Conservation (phyloP, 2,888 invertebrate species). For the Tinea pellionella region DNA sequence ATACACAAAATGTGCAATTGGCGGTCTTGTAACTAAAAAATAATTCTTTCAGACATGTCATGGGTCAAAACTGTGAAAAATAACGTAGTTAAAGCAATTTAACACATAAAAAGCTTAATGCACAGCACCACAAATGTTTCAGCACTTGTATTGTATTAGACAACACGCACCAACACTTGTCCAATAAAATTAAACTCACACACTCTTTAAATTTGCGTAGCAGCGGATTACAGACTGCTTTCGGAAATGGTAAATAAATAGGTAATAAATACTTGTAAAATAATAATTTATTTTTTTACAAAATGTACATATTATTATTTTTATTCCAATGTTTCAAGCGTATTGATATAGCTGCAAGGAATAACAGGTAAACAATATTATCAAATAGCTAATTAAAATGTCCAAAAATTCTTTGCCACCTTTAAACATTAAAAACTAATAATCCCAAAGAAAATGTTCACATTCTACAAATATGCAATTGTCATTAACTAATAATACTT, state of each 20-base stretch:
- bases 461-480: no score
- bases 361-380: neutral
- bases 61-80: no score
- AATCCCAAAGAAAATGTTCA: no score
- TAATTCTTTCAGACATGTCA: no score
- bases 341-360: constrained; percentile 6
- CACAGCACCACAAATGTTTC: neutral
- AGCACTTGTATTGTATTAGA: neutral
- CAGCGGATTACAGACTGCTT: constrained; percentile 64
- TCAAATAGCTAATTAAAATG: neutral
- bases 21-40: no score
- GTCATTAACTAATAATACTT: neutral
- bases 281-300: neutral
- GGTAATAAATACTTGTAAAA: neutral
- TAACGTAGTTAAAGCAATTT: no score
- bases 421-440: no score
- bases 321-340: neutral
- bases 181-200: neutral
- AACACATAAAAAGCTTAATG: neutral
- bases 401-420: no score
- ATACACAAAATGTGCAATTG: no score
- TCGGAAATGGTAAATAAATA: constrained; percentile 45
- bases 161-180: neutral
- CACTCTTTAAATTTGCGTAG: constrained; percentile 33
- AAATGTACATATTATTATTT: neutral